Evolutionary conservation across 2,113 vertebrate genomes (phyloP), one percentile per base, ranked within the genome.

Genomic region (Cyprinus carpio): DNA sequence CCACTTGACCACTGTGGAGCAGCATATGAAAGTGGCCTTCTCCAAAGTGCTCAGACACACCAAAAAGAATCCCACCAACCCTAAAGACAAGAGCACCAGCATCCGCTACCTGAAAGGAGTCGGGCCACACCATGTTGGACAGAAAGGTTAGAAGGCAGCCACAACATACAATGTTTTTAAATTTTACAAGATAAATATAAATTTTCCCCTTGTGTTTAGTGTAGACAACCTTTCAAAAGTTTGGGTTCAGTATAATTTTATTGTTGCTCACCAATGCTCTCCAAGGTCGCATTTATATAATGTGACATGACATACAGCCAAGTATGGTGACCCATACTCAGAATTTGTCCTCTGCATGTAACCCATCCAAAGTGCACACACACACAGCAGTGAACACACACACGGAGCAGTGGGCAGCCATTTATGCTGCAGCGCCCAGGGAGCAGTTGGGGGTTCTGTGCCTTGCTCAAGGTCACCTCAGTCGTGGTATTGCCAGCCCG

Each of bases 1-100:
- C 91, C 95, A 93, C 51, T 94, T 99, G 94, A 97, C 96, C 85
- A 98, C 97, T 12, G 95, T 98, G 71, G 98, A 99, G 89, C 98
- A 99, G 94, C 98, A 99, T 91, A 96, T 98, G 96, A 99, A 98
- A 92, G 95, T 99, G 91, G 97, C 98, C 86, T 99, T 99, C 94
- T 98, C 98, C 25, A 99, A 99, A 91, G 98, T 99, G 81, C 94
- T 99, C 82, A 94, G 98, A 88, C 98, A 99, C 93, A 98, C 98
- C 40, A 99, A 98, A 95, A 99, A 99, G 94, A 99, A 98, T 86
- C 97, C 98, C 46, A 94, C 96, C 60, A 99, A 98, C 84, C 92
- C 96, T 85, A 99, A 99, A 95, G 98, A 99, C 92, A 99, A 99
- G 93, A 98, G 97, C 90, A 99, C 98, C 85, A 99, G 97, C 91